phyloP scores from a whole-genome alignment of 2,797 vertebrate species.

The Protosalanx chinensis region DNA sequence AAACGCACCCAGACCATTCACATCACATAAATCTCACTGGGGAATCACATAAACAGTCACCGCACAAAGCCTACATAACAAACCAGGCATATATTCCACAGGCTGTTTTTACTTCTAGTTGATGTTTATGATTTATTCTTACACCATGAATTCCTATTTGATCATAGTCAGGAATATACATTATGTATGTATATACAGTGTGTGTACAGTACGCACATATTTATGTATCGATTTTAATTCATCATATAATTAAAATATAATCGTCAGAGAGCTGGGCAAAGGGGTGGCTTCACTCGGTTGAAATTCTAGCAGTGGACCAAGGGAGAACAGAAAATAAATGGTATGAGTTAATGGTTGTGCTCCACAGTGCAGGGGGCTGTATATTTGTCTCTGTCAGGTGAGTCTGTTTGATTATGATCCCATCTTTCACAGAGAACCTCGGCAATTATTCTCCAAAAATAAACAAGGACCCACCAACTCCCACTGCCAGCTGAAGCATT shows the following conservation, averaged over 20 bases:
- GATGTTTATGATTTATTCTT: conserved; percentile 13
- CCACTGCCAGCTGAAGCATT: conserved; percentile 22
- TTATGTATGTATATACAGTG: no score
- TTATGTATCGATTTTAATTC: neutral
- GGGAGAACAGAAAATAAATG: conserved; percentile 47
- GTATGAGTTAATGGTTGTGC: conserved; percentile 41
- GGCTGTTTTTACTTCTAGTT: conserved; percentile 17
- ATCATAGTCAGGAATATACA: neutral
- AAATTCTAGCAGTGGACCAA: conserved; percentile 7
- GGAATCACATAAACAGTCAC: conserved; percentile 21
- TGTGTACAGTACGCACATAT: neutral
- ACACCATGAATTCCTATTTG: neutral
- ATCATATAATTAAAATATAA: neutral
- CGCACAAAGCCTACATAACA: conserved; percentile 24
- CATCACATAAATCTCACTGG: conserved; percentile 43
- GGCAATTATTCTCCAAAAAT: conserved; percentile 41
- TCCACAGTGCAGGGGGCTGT: conserved; percentile 40
- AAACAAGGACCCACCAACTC: conserved; percentile 33
- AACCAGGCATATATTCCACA: conserved; percentile 34
- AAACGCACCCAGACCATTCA: conserved; percentile 31
- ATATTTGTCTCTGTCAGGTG: conserved; percentile 51
- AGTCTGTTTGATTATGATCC: conserved; percentile 44
- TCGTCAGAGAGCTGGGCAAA: neutral
- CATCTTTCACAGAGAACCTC: conserved; percentile 40
- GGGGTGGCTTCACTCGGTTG: neutral